Evolutionary conservation across 53 echinoderm and acorn worm genomes (phyloP), one percentile per base, ranked within the genome.

Genomic region (Antedon mediterranea): DNA sequence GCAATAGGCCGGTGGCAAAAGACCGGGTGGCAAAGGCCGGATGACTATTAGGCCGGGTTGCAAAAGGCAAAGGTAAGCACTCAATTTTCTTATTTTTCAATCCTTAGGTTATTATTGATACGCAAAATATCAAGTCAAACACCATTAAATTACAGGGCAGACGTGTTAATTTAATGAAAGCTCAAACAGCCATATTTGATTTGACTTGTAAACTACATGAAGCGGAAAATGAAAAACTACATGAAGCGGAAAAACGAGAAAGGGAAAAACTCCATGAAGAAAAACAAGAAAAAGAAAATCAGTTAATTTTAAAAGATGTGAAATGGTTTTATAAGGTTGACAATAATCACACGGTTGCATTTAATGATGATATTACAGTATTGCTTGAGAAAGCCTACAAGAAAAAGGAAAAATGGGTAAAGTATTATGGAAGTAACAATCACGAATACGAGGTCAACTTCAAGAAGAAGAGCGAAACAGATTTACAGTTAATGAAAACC

Each of bases 321-420:
- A 42, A 74, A 26, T 81, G 81, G 81, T 28, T 31, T 30, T 81
- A 43, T 31, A 41, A 41, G 28, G 77, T 75, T 31, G 77, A 71
- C 32, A 43, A 41, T 71, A 31, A 6, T 31, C 81, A 81, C 9
- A 18, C 72, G 29, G 83, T 83, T 72, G 26, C 75, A 4, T 87
- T 80, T 80, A 87, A 83, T 72, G 44, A 34, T 4, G 83, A 79
- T 14, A 44, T 83, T 15, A 80, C 76, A 72, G 83, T 43, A 28
- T 23, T 75, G 11, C 71, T 87, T 33, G 87, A 87, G 72, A 73
- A 78, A 7, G 87, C 80, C 6, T 73, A 77, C 57, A 27, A 76
- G 28, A 79, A 80, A 11, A 87, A 87, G 31, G 30, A 30, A 29
- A 28, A 72, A 1, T 33, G 32, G n/a, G 34, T 76, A 8, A 33